These are phyloP conservation scores for Darevskia mixta DNA, from an alignment of 2,797 vertebrate genomes.

Conservation along the genomic window DNA sequence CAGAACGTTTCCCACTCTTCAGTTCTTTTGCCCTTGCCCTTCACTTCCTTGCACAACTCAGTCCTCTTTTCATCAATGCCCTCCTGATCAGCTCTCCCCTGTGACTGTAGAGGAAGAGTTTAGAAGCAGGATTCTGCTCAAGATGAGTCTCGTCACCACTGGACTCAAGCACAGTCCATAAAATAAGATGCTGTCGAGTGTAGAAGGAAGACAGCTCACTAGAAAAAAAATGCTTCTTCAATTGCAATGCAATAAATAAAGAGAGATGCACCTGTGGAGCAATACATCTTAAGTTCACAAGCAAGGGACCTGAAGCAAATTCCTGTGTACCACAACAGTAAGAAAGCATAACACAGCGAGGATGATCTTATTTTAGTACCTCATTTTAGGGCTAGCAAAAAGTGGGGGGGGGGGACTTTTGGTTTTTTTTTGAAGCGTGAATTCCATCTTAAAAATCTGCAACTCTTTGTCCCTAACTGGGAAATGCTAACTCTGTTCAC, in stretches of 20 bases:
- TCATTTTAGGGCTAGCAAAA: constrained; percentile 9
- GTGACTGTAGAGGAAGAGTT: background rate
- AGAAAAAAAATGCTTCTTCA: constrained; percentile 36
- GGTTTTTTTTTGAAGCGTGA: constrained; percentile 25
- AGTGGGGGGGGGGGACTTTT: background rate
- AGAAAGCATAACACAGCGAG: constrained; percentile 4
- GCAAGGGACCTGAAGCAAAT: background rate
- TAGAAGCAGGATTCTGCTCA: background rate
- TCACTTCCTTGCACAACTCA: background rate
- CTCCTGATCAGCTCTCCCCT: background rate
- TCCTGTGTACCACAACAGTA: constrained; percentile 12
- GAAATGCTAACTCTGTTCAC: constrained; percentile 21
- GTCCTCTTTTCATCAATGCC: no score
- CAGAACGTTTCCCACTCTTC: background rate
- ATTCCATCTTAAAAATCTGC: constrained; percentile 36
- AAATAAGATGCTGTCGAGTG: constrained; percentile 15
- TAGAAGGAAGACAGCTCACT: constrained; percentile 28
- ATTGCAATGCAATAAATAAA: constrained; percentile 59
- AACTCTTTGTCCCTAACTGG: constrained; percentile 3
- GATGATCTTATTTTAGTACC: background rate
- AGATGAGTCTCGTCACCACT: background rate
- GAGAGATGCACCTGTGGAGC: constrained; percentile 5
- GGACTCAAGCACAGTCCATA: constrained; percentile 13
- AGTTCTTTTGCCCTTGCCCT: fast-evolving
- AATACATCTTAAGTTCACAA: constrained; percentile 17